Conservation (phyloP, 2,797 vertebrate genomes). For the Crenichthys baileyi region DNA sequence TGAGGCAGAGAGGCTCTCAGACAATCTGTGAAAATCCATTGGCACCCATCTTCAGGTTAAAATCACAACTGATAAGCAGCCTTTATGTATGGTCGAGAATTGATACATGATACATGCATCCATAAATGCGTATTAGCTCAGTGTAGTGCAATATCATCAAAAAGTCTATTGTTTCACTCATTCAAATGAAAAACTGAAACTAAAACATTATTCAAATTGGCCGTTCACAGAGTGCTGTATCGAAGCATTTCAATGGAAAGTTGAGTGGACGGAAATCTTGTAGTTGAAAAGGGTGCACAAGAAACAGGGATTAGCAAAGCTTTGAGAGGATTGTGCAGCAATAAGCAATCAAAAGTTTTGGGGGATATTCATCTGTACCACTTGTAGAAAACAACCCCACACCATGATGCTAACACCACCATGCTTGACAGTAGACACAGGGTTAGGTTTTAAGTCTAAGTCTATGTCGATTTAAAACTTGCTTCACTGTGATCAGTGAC, state of each 20-base stretch:
- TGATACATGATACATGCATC: background rate
- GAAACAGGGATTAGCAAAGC: background rate
- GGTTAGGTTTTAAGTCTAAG: no score
- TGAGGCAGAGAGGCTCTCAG: background rate
- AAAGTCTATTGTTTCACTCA: background rate
- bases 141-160: background rate
- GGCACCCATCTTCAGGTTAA: conserved; percentile 32
- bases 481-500: background rate
- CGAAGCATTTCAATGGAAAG: background rate
- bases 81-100: background rate
- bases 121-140: background rate
- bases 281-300: background rate
- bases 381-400: background rate
- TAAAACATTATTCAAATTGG: background rate
- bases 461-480: no score
- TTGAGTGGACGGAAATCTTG: background rate
- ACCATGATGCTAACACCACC: background rate
- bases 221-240: no score
- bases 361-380: background rate
- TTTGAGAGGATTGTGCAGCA: background rate
- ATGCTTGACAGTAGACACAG: background rate
- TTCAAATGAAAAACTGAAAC: background rate
- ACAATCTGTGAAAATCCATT: conserved; percentile 21
- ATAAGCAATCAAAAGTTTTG: background rate
- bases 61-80: conserved; percentile 15